These are phyloP conservation scores for Diachrysia chrysitis DNA, from an alignment of 2,888 invertebrate genomes.

Conservation along the genomic window DNA sequence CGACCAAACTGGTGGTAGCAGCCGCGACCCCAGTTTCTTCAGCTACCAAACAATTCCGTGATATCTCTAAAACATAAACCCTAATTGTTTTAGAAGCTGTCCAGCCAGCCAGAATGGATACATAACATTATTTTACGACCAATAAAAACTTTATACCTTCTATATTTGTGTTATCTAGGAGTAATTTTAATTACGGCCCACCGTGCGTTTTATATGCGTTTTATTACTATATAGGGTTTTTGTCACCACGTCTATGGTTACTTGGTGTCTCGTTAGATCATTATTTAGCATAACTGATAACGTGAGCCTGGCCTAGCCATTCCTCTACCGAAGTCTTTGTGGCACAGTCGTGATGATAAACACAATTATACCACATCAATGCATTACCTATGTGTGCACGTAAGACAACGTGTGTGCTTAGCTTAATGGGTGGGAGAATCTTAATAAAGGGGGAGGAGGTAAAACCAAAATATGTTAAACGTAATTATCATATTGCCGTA, in stretches of 20 bases:
- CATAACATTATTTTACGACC: slow-evolving; percentile 74
- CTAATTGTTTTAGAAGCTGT: slow-evolving; percentile 65
- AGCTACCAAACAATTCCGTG: slow-evolving; percentile 7
- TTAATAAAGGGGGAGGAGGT: neutral
- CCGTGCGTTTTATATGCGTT: slow-evolving; percentile 78
- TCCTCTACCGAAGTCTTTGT: neutral
- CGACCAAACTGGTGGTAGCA: neutral
- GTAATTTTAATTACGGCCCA: slow-evolving; percentile 83
- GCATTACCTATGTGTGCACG: too few relatives aligned
- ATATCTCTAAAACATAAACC: slow-evolving; percentile 37
- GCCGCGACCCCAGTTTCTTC: neutral
- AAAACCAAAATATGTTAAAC: neutral
- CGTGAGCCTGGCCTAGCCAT: neutral
- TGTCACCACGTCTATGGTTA: slow-evolving; percentile 52
- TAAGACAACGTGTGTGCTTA: too few relatives aligned
- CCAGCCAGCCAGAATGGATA: slow-evolving; percentile 69
- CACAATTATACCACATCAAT: too few relatives aligned
- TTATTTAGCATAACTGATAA: slow-evolving; percentile 26
- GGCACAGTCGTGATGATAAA: neutral
- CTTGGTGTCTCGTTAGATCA: slow-evolving; percentile 20
- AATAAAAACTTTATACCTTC: slow-evolving; percentile 74
- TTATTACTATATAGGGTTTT: slow-evolving; percentile 71
- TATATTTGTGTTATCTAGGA: slow-evolving; percentile 77
- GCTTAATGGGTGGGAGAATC: neutral
- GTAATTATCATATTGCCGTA: neutral